Base-by-base conservation (phyloP, 2,797 vertebrate genomes). In the Gila robusta region DNA sequence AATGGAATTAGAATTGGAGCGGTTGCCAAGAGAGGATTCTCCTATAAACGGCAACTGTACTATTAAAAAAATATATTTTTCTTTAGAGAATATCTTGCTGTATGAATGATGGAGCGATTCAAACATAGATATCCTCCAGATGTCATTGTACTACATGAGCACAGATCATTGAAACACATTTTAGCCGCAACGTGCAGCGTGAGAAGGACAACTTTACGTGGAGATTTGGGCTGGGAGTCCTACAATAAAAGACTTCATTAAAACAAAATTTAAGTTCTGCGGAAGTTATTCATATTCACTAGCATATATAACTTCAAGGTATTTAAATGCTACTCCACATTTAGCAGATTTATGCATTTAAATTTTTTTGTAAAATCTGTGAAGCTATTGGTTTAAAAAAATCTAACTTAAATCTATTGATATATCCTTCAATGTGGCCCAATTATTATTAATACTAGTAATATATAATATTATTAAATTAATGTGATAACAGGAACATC, bases 1-100 rank as follows among this genome's bases (percentile, higher is more conserved):
- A 86, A 86, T 81, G 84, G 81, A 80, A 85, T 80, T 62, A 66
- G 78, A 86, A 79, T 81, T 21, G 56, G 32, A 81, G 35, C 7
- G 39, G n/a, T 85, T 85, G 66, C 83, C 83, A 79, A 70, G 76
- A 80, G 54, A 81, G 59, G 84, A 74, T 86, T 80, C 69, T 81
- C 44, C 66, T 79, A 79, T 84, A 79, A 80, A 85, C 77, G 73
- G 17, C 77, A 85, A 73, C 52, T 62, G 44, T 19, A 28, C 76
- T 72, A 72, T 47, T 72, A 66, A 71, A 85, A 86, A 81, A 73
- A 82, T 8, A 1, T 6, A 28, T 59, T 71, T 79, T 79, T 79
- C 83, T 79, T 79, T 9, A 44, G 83, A 70, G 74, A 85, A 71
- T 79, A 84, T 78, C 23, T 84, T 23, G 67, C 62, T 49, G 7